Percentiles rank a stretch among this genome's conserved stretches.
Evolutionary conservation across 2,113 vertebrate species (phyloP).

Genomic region (Cebidichthys violaceus): DNA sequence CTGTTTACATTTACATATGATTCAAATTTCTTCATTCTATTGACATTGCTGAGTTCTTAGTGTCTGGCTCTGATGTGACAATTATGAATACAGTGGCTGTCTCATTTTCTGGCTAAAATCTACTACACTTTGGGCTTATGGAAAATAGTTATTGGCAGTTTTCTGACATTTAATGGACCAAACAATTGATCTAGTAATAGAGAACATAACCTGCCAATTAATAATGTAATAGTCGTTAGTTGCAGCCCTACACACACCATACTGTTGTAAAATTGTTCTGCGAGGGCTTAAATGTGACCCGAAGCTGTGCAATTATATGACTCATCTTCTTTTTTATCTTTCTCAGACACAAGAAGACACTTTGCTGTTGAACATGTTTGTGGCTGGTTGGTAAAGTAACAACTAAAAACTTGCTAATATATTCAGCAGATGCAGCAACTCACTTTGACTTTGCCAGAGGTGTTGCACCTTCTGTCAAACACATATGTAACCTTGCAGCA

Average conservation of each 20-base stretch:
- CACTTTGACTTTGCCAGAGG: constrained; percentile 44
- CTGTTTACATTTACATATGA: not conserved
- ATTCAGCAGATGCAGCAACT: constrained; percentile 47
- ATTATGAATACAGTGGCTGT: not conserved
- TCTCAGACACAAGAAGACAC: not conserved
- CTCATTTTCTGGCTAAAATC: not conserved
- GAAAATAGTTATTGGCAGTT: not conserved
- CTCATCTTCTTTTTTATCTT: not conserved
- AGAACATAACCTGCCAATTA: not conserved
- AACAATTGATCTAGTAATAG: not conserved
- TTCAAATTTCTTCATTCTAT: not conserved
- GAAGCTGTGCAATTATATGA: not conserved
- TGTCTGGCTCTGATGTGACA: not conserved
- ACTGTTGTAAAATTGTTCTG: not conserved
- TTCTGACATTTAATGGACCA: not conserved
- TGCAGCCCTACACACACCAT: not conserved
- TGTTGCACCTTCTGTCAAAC: constrained; percentile 19
- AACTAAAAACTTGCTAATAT: constrained; percentile 15
- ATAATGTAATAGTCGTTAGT: not conserved
- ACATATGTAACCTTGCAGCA: constrained; percentile 35
- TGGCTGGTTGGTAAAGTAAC: constrained; percentile 19
- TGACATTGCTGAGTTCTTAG: not conserved
- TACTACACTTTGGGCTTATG: not conserved
- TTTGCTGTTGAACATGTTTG: constrained; percentile 3
- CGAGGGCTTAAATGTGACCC: not conserved